Conservation (phyloP, 2,888 invertebrate species). For the Marronus borbonicus region DNA sequence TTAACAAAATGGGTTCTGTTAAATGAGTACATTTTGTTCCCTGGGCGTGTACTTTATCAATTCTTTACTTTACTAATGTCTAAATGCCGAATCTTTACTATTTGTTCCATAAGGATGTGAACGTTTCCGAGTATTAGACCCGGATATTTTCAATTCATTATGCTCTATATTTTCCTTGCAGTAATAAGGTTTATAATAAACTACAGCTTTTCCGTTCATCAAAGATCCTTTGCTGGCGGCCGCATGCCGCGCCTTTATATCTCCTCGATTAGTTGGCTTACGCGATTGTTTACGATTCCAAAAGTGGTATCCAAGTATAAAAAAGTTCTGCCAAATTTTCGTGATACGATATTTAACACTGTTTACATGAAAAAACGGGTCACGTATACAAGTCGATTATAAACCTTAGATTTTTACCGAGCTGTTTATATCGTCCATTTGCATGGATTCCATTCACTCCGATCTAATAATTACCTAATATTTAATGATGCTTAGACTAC, state of each 20-base stretch:
- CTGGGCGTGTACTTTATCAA: too few relatives aligned
- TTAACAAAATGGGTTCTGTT: too few relatives aligned
- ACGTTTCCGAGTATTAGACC: too few relatives aligned
- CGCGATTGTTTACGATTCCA: slow-evolving; percentile 37
- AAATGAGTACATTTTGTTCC: too few relatives aligned
- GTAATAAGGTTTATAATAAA: background rate
- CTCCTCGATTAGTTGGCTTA: slow-evolving; percentile 8
- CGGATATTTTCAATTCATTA: too few relatives aligned
- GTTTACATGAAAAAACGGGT: slow-evolving; percentile 36
- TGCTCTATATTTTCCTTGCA: background rate
- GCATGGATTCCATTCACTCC: background rate
- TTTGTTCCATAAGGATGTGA: too few relatives aligned
- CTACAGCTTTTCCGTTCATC: background rate
- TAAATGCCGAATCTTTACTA: too few relatives aligned
- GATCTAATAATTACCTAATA: too few relatives aligned
- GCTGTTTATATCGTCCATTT: slow-evolving; percentile 13
- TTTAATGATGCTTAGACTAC: too few relatives aligned
- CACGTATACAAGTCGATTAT: slow-evolving; percentile 35
- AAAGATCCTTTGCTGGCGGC: background rate
- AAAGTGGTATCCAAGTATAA: slow-evolving; percentile 20
- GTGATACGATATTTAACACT: slow-evolving; percentile 35
- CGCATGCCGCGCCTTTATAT: background rate
- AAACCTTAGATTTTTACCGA: slow-evolving; percentile 11
- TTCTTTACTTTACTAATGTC: too few relatives aligned
- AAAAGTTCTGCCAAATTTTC: slow-evolving; percentile 41